These are phyloP conservation scores for Choristoneura fumiferana DNA, from an alignment of 1,140 invertebrate species.

Conservation along the genomic window DNA sequence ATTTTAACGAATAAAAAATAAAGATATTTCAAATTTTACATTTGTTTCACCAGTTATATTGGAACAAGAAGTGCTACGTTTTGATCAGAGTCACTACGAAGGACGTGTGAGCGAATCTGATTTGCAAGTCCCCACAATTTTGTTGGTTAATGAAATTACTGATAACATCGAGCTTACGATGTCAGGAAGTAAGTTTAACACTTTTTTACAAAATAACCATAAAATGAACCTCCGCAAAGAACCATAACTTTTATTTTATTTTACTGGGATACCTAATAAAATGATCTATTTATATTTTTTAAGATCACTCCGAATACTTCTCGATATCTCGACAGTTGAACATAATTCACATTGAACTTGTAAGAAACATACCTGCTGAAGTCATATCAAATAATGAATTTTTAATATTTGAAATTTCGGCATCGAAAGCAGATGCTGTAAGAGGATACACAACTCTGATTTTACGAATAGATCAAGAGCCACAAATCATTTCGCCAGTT, in stretches of 20 bases:
- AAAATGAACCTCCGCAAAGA: no score
- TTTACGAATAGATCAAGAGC: constrained; percentile 30
- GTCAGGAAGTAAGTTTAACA: constrained; percentile 1
- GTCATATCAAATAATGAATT: constrained; percentile 26
- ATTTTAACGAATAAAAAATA: no score
- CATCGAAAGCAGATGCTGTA: constrained; percentile 27
- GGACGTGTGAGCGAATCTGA: background rate
- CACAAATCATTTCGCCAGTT: constrained; percentile 11
- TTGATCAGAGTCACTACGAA: constrained; percentile 2
- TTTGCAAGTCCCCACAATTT: constrained; percentile 7
- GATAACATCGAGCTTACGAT: background rate
- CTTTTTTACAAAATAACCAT: constrained; percentile 3
- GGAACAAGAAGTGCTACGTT: constrained; percentile 16
- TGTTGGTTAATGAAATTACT: background rate
- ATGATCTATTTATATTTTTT: constrained; percentile 18
- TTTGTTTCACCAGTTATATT: background rate
- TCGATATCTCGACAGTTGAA: constrained; percentile 14
- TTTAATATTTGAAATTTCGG: constrained; percentile 30
- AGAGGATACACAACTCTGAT: constrained; percentile 35
- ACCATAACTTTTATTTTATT: no score
- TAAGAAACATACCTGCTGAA: constrained; percentile 23
- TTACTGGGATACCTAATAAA: no score
- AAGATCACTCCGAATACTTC: constrained; percentile 32
- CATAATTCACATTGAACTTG: constrained; percentile 23
- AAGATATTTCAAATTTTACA: no score